Conservation (phyloP, 2,113 vertebrate species). For the Nansenia antarctica region DNA sequence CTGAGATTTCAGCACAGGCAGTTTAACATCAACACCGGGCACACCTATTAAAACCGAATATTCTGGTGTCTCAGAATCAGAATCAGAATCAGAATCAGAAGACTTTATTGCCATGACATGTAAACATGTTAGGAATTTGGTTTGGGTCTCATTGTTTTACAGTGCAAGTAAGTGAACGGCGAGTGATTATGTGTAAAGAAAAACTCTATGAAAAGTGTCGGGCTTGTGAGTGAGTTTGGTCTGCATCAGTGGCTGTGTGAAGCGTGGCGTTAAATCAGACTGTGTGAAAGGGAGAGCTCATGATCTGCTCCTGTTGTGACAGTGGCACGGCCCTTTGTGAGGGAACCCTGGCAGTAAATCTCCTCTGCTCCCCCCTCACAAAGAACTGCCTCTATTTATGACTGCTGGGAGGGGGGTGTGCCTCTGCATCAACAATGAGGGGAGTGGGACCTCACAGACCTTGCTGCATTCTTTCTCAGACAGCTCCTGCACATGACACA, state of each 20-base stretch:
- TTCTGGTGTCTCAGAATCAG: too few relatives aligned
- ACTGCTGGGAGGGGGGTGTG: constrained; percentile 61
- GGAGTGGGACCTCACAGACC: constrained; percentile 66
- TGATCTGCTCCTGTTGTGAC: constrained; percentile 71
- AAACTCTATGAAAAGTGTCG: background rate
- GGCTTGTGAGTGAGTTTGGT: constrained; percentile 28
- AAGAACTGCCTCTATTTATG: constrained; percentile 71
- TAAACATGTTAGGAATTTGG: too few relatives aligned
- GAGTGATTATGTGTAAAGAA: constrained; percentile 8
- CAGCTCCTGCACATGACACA: constrained; percentile 46
- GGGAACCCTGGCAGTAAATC: constrained; percentile 64
- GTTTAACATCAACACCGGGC: background rate
- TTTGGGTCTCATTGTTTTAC: background rate
- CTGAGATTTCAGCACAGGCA: background rate
- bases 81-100: too few relatives aligned
- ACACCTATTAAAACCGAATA: background rate
- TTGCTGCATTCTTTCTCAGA: constrained; percentile 70
- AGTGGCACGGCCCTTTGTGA: constrained; percentile 61
- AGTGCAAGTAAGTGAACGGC: background rate
- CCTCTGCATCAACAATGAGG: constrained; percentile 73
- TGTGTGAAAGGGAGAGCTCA: constrained; percentile 57
- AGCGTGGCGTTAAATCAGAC: constrained; percentile 52
- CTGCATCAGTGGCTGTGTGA: constrained; percentile 51
- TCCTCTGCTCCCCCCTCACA: constrained; percentile 67
- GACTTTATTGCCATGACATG: too few relatives aligned